Percentiles rank a stretch among this genome's conserved stretches.
Conservation (phyloP, 2,888 invertebrate species). For the Pseudococcus longispinus region DNA sequence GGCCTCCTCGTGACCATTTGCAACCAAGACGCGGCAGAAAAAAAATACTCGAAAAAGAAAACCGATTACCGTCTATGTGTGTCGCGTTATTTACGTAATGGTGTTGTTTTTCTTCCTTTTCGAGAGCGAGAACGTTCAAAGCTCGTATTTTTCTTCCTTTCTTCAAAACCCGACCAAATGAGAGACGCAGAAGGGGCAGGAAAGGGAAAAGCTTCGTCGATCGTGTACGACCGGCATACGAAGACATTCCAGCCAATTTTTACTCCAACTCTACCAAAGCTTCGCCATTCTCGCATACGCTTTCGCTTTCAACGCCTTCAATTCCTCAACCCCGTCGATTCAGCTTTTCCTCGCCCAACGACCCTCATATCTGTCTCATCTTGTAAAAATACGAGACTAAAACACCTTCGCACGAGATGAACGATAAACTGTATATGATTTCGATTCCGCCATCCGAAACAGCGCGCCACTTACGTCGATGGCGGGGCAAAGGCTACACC, state of each 20-base stretch:
- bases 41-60: background rate
- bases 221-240: too few species aligned
- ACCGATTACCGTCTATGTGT: conserved; percentile 1
- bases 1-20: background rate
- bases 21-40: background rate
- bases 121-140: background rate
- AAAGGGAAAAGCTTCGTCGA: too few species aligned
- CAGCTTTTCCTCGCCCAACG: background rate
- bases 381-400: background rate
- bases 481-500: background rate
- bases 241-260: background rate
- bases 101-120: conserved; percentile 11
- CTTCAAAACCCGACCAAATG: background rate
- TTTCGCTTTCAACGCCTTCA: background rate
- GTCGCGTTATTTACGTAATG: background rate
- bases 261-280: background rate
- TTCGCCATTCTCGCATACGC: background rate
- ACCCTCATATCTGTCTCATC: background rate
- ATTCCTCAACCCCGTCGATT: background rate
- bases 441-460: background rate
- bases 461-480: background rate
- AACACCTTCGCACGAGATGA: background rate
- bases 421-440: background rate
- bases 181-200: too few species aligned
- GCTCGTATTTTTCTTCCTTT: background rate